Evolutionary conservation across 2,113 vertebrate genomes (phyloP).

Genomic region (Amblyornis subalaris): DNA sequence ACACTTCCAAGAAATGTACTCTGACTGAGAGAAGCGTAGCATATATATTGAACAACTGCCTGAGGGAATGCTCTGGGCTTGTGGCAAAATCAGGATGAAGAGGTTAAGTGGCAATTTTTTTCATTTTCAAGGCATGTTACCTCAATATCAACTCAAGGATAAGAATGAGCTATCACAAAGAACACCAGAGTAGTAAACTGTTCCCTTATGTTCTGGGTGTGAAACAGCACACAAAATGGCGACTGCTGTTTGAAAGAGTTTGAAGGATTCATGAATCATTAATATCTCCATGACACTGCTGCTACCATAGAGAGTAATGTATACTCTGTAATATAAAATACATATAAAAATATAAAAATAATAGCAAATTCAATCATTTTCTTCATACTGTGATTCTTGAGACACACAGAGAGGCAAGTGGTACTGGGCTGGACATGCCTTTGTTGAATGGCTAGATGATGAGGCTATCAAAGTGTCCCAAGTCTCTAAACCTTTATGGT

Average conservation of each 20-base stretch:
- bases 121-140: not conserved
- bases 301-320: not conserved
- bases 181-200: not conserved
- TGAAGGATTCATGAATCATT: not conserved
- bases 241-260: not conserved
- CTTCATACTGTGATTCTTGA: not conserved
- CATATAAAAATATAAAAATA: too few relatives aligned
- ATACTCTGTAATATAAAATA: too few relatives aligned
- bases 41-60: not conserved
- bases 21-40: not conserved
- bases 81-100: not conserved
- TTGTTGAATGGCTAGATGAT: not conserved
- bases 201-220: not conserved
- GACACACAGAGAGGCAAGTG: not conserved
- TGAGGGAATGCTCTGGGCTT: not conserved
- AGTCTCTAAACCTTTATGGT: not conserved
- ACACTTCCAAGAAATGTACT: not conserved
- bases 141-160: not conserved
- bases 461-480: not conserved
- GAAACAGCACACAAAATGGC: not conserved
- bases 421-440: not conserved
- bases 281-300: not conserved
- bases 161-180: not conserved
- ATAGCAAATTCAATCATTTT: not conserved
- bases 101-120: not conserved